Evolutionary conservation across 2,113 vertebrate species (phyloP), one percentile per base, ranked within the genome.

Genomic region (Hydropotes inermis): DNA sequence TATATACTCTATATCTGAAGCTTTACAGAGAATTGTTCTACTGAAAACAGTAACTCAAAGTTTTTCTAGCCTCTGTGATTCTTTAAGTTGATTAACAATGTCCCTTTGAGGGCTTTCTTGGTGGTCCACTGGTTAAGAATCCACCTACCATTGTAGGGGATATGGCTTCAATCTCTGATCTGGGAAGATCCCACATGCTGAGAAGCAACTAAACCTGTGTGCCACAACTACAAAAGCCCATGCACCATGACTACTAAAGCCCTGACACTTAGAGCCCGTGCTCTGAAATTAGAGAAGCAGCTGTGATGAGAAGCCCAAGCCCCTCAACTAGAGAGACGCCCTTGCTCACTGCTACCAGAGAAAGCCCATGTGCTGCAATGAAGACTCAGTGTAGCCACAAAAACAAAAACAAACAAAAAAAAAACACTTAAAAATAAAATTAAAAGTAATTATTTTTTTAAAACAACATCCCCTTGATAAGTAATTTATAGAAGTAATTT

Each of bases 291-390:
- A 21, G 33, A 67, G 33, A 36, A 36, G 8, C 4, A 1, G 33
- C 64, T 21, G 64, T 8, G 19, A 1, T 36, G 64, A 36, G 33
- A 2, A 67, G 33, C 17, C 64, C 0, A 1, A 64, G 61, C 15
- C 2, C 7, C 61, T 67, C 33, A n/a, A 1, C 16, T 21, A 21
- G 33, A 21, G 33, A 67, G 64, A n/a, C n/a, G 17, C 64, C 33
- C 16, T n/a, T 4, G 2, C 16, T 67, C 60, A 16, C 60, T 16
- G 60, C 60, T 61, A 16, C 60, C 61, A 64, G 61, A 16, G 30
- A 64, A 64, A 64, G 30, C 30, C 61, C 0, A 0, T 3, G 0
- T 33, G 61, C 30, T 17, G 0, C 61, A 16, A 17, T 3, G 1
- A 33, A 64, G 30, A 33, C 61, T 33, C 16, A 5, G 17, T 67